A percentile compares a stretch with the other conserved stretches of the same genome.
phyloP scores from a whole-genome alignment of 35 echinoderm and acorn worm genomes.

The Nesometra sesokonis region DNA sequence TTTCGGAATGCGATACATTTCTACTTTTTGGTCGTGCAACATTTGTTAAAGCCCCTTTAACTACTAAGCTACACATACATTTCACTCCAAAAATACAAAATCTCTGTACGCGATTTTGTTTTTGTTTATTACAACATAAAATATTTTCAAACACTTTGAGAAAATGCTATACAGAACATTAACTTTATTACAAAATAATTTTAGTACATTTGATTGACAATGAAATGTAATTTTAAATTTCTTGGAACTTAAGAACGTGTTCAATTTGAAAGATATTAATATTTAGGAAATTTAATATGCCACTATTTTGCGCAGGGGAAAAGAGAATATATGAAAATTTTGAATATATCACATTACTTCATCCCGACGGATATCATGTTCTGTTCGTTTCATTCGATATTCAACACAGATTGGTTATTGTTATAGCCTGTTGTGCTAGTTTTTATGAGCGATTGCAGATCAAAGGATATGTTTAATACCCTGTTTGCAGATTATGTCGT shows the following conservation, averaged over 20 bases:
- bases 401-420: neutral
- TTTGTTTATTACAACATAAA: no score
- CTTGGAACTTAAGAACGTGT: neutral
- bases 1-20: no score
- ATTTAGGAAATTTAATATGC: neutral
- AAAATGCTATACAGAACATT: no score
- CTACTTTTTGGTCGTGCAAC: no score
- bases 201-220: no score
- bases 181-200: no score
- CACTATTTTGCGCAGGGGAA: neutral
- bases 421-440: neutral
- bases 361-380: neutral
- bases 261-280: neutral
- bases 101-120: no score
- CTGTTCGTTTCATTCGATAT: neutral
- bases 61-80: no score
- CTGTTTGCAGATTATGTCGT: no score
- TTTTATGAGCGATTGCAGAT: neutral
- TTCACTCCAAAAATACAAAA: no score
- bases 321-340: neutral
- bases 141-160: no score
- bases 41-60: no score
- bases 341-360: neutral
- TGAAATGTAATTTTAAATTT: neutral
- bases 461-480: neutral